A percentile compares a stretch with the other conserved stretches of the same genome.
Conservation (phyloP, 2,797 vertebrate species). For the Acomys russatus region DNA sequence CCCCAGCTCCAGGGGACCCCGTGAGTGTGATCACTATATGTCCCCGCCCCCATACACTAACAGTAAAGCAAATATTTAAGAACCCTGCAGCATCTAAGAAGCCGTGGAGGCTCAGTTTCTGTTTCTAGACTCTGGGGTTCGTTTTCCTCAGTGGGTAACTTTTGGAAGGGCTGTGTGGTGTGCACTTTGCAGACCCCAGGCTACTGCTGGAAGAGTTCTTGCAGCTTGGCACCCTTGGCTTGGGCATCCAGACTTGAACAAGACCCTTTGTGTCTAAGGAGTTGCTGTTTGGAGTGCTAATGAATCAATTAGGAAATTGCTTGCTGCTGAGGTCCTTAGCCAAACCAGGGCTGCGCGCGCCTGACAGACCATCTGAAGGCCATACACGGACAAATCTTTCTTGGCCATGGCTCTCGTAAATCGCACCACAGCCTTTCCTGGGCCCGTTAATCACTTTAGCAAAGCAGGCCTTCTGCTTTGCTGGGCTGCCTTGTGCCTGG, state of each 20-base stretch:
- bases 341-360: conserved; percentile 60
- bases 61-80: background rate
- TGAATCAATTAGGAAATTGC: conserved; percentile 86
- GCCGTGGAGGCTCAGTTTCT: background rate
- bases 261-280: conserved; percentile 74
- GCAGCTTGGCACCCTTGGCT: background rate
- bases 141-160: background rate
- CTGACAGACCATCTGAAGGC: conserved; percentile 73
- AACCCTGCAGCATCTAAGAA: conserved; percentile 4
- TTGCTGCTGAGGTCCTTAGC: conserved; percentile 73
- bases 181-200: background rate
- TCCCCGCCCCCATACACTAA: background rate
- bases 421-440: conserved; percentile 75
- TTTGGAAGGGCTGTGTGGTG: background rate
- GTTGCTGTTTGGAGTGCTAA: conserved; percentile 83
- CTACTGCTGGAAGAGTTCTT: background rate
- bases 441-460: conserved; percentile 73
- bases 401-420: conserved; percentile 77
- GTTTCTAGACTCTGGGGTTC: background rate
- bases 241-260: conserved; percentile 39
- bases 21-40: background rate
- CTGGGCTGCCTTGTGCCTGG: conserved; percentile 68
- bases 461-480: conserved; percentile 56
- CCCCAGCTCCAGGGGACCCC: background rate
- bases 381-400: conserved; percentile 70